phyloP scores from a whole-genome alignment of 1,140 invertebrate genomes.

The Epicauta chinensis region DNA sequence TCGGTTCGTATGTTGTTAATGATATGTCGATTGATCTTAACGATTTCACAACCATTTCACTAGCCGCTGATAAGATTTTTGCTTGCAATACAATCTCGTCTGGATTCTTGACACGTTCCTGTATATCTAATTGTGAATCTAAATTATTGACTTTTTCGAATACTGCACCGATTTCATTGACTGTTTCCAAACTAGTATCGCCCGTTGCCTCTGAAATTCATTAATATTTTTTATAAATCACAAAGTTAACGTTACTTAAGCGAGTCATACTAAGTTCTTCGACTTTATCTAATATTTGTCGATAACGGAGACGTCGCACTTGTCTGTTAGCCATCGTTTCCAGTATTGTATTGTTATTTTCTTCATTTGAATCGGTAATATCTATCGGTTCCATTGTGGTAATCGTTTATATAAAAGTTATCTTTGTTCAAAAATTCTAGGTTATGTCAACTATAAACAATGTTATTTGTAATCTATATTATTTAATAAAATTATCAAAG shows the following conservation, averaged over 20 bases:
- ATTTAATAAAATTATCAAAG: no score
- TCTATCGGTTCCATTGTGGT: background rate
- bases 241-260: background rate
- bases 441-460: no score
- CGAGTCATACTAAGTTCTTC: conserved; percentile 34
- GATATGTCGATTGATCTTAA: conserved; percentile 44
- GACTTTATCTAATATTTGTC: conserved; percentile 37
- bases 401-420: no score
- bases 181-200: conserved; percentile 35
- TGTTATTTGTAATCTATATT: no score
- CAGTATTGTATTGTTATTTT: conserved; percentile 5
- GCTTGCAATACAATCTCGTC: conserved; percentile 47
- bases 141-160: conserved; percentile 40
- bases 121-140: conserved; percentile 37
- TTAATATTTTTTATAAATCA: no score
- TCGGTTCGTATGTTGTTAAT: conserved; percentile 44
- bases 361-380: background rate
- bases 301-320: conserved; percentile 35
- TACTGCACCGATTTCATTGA: conserved; percentile 38
- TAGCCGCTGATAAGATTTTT: conserved; percentile 43
- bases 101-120: conserved; percentile 42
- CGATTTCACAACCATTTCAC: conserved; percentile 43
- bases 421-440: no score
- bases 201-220: conserved; percentile 35
- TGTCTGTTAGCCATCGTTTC: background rate